Base-by-base conservation (phyloP, 1,140 invertebrate species). In the Neodiprion virginianus region DNA sequence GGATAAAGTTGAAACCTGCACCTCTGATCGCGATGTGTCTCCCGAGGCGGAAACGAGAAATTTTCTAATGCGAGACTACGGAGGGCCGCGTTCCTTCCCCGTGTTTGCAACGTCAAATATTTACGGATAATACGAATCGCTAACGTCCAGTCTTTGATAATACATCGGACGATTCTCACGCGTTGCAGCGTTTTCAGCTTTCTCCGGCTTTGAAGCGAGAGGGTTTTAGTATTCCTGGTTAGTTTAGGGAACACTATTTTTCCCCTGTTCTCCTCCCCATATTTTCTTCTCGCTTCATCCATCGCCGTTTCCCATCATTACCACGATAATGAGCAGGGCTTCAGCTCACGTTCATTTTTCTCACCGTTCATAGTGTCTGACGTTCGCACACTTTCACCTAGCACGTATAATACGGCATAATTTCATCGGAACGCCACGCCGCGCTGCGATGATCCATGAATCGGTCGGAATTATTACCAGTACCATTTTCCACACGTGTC, bases 311-410 rank as follows among this genome's bases (percentile, higher is more conserved):
- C 53, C 53, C 53, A 61, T 61, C 53, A 61, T 61, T 61, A 61
- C 5, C 53, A 61, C n/a, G 11, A 61, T 8, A 61, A 61, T 61
- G 53, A 61, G 8, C 8, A 61, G 53, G 8, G 53, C n/a, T 61
- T 61, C 8, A 61, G 8, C 53, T 61, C 53, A 61, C 53, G 53
- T 61, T 61, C 53, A 61, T 61, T 61, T 61, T 61, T 61, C 53
- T 61, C 53, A 61, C 53, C 53, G 11, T 40, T 40, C 28, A 40
- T 17, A 17, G 53, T 8, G 53, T 17, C 53, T 61, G 53, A 12
- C 49, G 72, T 76, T 76, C 72, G 75, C 75, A 76, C 75, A 76
- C 75, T 76, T 76, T 76, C 75, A 76, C 75, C 74, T 12, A 23
- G 48, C 72, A 73, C 68, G 68, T 69, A 69, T 69, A 69, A 23